These are phyloP conservation scores for Lordiphosa mommai DNA, from an alignment of 1,140 invertebrate species.

Conservation along the genomic window DNA sequence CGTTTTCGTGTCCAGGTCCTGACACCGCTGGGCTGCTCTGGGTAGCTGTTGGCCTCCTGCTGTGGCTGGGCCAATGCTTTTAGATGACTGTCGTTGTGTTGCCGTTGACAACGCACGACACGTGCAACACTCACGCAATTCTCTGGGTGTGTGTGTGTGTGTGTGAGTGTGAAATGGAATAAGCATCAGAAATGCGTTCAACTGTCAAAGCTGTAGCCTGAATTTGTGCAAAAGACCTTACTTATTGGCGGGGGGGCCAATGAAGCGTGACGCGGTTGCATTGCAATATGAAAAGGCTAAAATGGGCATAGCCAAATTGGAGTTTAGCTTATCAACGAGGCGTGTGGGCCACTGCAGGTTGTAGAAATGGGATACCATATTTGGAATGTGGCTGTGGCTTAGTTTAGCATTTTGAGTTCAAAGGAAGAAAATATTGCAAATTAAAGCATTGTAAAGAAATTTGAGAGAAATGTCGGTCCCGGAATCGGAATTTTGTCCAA, in stretches of 20 bases:
- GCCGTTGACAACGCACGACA: conserved; percentile 50
- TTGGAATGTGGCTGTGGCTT: too few species aligned
- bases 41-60: conserved; percentile 27
- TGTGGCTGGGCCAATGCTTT: conserved; percentile 46
- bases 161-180: conserved; percentile 30
- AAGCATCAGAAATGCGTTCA: conserved; percentile 68
- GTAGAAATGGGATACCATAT: background rate
- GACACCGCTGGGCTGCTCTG: conserved; percentile 2
- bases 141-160: conserved; percentile 6
- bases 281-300: conserved; percentile 27
- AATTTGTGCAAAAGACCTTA: conserved; percentile 11
- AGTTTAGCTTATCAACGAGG: conserved; percentile 40
- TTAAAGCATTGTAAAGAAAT: too few species aligned
- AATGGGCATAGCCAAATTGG: conserved; percentile 47
- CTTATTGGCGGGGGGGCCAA: conserved; percentile 39
- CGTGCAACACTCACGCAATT: conserved; percentile 62
- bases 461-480: too few species aligned
- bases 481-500: too few species aligned
- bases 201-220: conserved; percentile 63
- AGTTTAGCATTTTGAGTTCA: too few species aligned
- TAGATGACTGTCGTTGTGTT: conserved; percentile 29
- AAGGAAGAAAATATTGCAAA: too few species aligned
- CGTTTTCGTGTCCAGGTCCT: background rate
- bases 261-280: conserved; percentile 47
- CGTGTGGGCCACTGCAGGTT: conserved; percentile 1